phyloP scores from a whole-genome alignment of 2,113 vertebrate genomes.

The Psilopogon haemacephalus region DNA sequence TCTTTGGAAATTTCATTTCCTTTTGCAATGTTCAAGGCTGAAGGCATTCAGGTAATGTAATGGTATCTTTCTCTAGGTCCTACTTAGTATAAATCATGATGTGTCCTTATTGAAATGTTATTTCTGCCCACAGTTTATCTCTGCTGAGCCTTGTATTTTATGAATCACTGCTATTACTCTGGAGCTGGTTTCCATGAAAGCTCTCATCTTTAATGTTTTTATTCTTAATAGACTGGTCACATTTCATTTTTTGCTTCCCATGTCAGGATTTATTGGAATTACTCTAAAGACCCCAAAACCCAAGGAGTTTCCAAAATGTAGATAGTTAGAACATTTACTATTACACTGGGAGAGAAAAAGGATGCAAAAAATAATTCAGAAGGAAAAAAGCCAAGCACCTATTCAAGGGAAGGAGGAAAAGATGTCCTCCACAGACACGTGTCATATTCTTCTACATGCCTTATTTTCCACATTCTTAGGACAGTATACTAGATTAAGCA shows the following conservation, averaged over 20 bases:
- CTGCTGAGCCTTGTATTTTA: not conserved
- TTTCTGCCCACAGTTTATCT: not conserved
- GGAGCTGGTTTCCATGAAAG: not conserved
- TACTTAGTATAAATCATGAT: not conserved
- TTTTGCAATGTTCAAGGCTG: not conserved
- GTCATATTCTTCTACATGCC: not conserved
- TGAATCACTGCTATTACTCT: not conserved
- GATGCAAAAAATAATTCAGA: not conserved
- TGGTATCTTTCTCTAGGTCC: not conserved
- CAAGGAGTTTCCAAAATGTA: not conserved
- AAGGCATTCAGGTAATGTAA: not conserved
- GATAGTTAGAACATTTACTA: not conserved
- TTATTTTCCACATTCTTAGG: not conserved
- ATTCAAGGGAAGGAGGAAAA: not conserved
- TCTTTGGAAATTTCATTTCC: not conserved
- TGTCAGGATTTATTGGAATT: not conserved
- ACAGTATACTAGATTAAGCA: not conserved
- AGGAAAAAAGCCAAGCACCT: not conserved
- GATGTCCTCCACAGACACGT: not conserved
- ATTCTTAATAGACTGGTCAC: not conserved
- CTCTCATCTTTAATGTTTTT: not conserved
- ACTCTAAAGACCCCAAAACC: not conserved
- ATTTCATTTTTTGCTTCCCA: not conserved
- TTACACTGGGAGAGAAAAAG: not conserved
- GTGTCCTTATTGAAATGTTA: not conserved